phyloP scores from a whole-genome alignment of 1,140 invertebrate species.

The Zaprionus africanus region DNA sequence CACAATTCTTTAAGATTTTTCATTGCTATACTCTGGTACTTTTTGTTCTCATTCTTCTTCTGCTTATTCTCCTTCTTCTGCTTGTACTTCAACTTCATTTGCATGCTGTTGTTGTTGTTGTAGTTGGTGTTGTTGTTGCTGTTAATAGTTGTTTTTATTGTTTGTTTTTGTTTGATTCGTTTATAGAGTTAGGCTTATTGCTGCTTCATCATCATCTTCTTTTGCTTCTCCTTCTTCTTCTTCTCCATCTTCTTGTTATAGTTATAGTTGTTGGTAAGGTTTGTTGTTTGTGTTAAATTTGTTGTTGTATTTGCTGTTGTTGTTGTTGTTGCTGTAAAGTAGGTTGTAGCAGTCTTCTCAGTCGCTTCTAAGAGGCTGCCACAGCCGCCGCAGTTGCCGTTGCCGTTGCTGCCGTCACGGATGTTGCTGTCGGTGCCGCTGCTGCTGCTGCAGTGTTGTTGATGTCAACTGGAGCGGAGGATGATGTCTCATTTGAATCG shows the following conservation, averaged over 20 bases:
- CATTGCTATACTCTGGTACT: neutral
- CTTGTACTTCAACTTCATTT: constrained; percentile 47
- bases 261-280: constrained; percentile 44
- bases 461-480: neutral
- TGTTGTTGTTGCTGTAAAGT: constrained; percentile 24
- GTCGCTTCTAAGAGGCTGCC: constrained; percentile 65
- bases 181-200: constrained; percentile 59
- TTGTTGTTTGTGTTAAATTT: constrained; percentile 57
- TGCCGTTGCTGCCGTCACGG: constrained; percentile 25
- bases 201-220: constrained; percentile 21
- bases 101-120: constrained; percentile 56
- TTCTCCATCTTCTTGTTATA: constrained; percentile 38
- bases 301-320: constrained; percentile 30
- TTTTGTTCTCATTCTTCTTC: neutral
- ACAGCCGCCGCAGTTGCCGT: constrained; percentile 31
- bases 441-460: neutral
- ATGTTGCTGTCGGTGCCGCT: constrained; percentile 20
- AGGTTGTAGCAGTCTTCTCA: constrained; percentile 49
- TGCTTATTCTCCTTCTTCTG: constrained; percentile 12
- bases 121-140: constrained; percentile 36
- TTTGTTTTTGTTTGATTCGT: constrained; percentile 27
- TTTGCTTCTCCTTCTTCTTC: constrained; percentile 28
- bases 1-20: constrained; percentile 14
- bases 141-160: constrained; percentile 24
- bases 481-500: constrained; percentile 56